Conservation (phyloP, 2,113 vertebrate genomes). For the Mus musculus region DNA sequence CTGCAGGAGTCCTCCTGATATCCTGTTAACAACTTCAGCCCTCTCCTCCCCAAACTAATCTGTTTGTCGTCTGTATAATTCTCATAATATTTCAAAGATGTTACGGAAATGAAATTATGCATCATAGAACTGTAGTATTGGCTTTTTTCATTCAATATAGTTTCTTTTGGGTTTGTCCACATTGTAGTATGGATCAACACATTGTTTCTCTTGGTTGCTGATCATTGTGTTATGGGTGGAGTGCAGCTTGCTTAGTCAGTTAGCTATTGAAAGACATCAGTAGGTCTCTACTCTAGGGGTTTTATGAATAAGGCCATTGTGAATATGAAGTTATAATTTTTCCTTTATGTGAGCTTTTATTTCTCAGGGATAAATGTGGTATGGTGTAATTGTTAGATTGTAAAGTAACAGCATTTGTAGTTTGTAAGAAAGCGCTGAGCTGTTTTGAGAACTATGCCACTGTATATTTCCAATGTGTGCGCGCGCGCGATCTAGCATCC, state of each 20-base stretch:
- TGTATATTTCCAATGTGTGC: background rate
- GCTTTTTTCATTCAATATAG: background rate
- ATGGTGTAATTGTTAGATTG: background rate
- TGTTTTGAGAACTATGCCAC: background rate
- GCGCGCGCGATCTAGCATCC: background rate
- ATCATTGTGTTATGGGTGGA: background rate
- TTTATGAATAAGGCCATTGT: background rate
- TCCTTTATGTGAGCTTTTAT: constrained; percentile 14
- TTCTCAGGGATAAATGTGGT: constrained; percentile 27
- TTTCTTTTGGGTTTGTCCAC: background rate
- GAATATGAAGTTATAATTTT: background rate
- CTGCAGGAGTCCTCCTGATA: background rate
- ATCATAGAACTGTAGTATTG: background rate
- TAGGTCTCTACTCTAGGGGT: background rate
- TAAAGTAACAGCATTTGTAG: background rate
- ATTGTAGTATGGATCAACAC: background rate
- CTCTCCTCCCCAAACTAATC: background rate
- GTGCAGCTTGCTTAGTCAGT: background rate
- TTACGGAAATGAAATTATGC: background rate
- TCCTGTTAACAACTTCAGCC: background rate
- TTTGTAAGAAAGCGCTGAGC: background rate
- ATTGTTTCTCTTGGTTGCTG: constrained; percentile 18
- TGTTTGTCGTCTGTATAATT: background rate
- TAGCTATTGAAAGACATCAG: background rate
- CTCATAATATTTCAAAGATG: background rate